These are phyloP conservation scores for Bombus sylvicola DNA, from an alignment of 1,140 invertebrate genomes.

Conservation along the genomic window DNA sequence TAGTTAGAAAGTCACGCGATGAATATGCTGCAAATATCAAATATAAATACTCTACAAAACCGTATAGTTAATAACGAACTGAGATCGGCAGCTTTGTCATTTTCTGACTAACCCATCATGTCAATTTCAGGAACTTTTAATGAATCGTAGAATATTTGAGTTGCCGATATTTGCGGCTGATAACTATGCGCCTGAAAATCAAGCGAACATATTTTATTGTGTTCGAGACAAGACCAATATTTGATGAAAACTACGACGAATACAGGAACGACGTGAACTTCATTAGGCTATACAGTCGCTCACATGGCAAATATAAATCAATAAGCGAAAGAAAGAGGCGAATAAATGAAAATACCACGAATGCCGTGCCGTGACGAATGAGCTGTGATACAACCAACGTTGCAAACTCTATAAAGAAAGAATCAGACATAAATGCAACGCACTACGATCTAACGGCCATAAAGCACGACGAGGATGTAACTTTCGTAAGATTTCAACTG, in stretches of 20 bases:
- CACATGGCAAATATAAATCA: not conserved
- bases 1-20: not conserved
- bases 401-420: not conserved
- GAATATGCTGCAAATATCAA: too few relatives aligned
- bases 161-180: not conserved
- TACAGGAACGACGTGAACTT: not conserved
- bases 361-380: not conserved
- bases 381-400: not conserved
- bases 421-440: conserved; percentile 16
- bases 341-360: conserved; percentile 7
- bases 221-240: not conserved
- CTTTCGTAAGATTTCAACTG: not conserved
- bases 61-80: not conserved
- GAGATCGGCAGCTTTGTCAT: not conserved
- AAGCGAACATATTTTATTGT: not conserved
- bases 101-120: not conserved
- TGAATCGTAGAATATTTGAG: not conserved
- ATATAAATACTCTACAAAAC: too few relatives aligned
- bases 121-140: not conserved
- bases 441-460: too few relatives aligned
- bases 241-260: not conserved
- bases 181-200: not conserved
- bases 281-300: not conserved
- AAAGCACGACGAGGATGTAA: not conserved
- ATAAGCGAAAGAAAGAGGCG: conserved; percentile 11